Conservation (phyloP, 2,113 vertebrate genomes). For the Macrotis lagotis region DNA sequence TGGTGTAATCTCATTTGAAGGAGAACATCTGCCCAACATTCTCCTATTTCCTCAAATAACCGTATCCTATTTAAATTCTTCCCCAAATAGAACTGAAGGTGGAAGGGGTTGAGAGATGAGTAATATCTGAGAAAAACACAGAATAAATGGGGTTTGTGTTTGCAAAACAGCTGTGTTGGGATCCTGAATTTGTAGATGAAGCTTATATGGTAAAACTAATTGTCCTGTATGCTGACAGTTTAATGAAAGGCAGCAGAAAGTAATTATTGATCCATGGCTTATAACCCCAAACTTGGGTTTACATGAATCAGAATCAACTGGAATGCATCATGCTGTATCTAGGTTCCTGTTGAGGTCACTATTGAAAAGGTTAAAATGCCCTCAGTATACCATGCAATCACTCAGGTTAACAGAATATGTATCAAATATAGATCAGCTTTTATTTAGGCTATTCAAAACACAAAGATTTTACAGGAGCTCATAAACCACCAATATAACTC, state of each 20-base stretch:
- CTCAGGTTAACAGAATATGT: background rate
- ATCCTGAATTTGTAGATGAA: background rate
- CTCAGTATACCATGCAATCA: background rate
- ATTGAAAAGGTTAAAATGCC: background rate
- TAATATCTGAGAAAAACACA: background rate
- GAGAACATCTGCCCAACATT: background rate
- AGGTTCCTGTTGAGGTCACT: background rate
- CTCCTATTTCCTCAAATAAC: background rate
- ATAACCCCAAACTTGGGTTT: background rate
- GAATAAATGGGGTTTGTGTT: background rate
- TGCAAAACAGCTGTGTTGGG: background rate
- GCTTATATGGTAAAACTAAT: background rate
- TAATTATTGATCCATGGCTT: background rate
- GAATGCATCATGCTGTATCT: background rate
- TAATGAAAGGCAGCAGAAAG: background rate
- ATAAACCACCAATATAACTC: background rate
- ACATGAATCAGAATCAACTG: background rate
- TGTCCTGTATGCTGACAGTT: no score
- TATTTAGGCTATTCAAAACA: background rate
- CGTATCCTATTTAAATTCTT: background rate
- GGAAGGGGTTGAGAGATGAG: background rate
- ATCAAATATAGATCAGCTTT: background rate
- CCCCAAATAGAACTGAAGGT: background rate
- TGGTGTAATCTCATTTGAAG: background rate
- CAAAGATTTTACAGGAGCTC: background rate